Percentiles rank a stretch among this genome's conserved stretches.
phyloP scores from a whole-genome alignment of 2,797 vertebrate genomes.

The Darevskia mixta region DNA sequence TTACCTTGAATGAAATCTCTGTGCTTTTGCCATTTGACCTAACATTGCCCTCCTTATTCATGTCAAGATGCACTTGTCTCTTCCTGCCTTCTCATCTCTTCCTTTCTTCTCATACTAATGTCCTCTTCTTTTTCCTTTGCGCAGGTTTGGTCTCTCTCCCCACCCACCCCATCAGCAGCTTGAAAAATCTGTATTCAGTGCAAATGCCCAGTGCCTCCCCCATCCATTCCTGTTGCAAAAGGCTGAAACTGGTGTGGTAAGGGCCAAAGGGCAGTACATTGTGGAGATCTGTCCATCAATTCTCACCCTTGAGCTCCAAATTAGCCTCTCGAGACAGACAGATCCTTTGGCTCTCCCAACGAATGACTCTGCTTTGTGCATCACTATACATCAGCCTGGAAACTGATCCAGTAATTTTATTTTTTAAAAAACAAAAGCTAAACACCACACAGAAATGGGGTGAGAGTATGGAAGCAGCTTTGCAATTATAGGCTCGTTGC shows the following conservation, averaged over 20 bases:
- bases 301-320: background rate
- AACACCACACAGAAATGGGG: background rate
- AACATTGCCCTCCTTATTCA: background rate
- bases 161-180: too few species aligned
- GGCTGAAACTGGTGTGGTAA: background rate
- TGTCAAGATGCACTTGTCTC: background rate
- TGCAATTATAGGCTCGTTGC: conserved; percentile 23
- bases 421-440: conserved; percentile 24
- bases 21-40: background rate
- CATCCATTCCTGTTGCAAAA: background rate
- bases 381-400: background rate
- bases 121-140: background rate
- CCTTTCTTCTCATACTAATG: background rate
- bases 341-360: background rate
- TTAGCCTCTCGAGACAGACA: background rate
- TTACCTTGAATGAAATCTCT: background rate
- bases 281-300: background rate
- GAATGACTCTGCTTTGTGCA: background rate
- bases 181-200: background rate
- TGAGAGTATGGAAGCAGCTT: conserved; percentile 13
- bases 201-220: background rate
- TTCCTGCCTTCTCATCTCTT: background rate
- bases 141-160: background rate
- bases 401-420: conserved; percentile 17
- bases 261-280: background rate